A percentile compares a stretch with the other conserved stretches of the same genome.
phyloP scores from a whole-genome alignment of 2,888 invertebrate genomes.

The Diplolepis rosae region DNA sequence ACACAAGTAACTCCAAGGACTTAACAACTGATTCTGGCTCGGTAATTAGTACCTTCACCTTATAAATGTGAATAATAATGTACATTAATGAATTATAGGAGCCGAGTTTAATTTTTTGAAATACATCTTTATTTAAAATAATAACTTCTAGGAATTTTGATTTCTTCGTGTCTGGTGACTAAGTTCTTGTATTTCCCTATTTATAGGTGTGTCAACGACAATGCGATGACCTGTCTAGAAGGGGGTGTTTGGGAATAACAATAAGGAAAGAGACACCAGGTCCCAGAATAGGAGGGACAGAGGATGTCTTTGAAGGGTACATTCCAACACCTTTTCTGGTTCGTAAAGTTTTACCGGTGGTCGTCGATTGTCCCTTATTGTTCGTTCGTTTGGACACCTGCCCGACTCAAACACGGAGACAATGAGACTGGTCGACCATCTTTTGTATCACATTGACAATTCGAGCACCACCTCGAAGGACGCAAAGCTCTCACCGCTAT shows the following conservation, averaged over 20 bases:
- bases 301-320: conserved; percentile 19
- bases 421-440: conserved; percentile 27
- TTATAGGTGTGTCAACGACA: conserved; percentile 11
- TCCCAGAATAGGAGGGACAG: not conserved
- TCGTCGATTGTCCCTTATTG: conserved; percentile 57
- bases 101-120: too few species aligned
- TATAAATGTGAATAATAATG: too few species aligned
- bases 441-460: conserved; percentile 33
- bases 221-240: conserved; percentile 1
- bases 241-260: conserved; percentile 25
- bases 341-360: conserved; percentile 57
- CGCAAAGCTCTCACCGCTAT: not conserved
- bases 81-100: too few species aligned
- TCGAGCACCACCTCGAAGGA: conserved; percentile 18
- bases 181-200: not conserved
- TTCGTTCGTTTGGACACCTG: conserved; percentile 48
- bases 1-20: too few species aligned
- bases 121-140: too few species aligned
- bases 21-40: too few species aligned
- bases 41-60: too few species aligned
- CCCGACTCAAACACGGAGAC: conserved; percentile 46
- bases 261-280: conserved; percentile 24
- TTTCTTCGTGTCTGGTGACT: not conserved
- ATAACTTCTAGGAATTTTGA: not conserved
- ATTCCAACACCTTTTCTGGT: conserved; percentile 31